Evolutionary conservation across 1,140 invertebrate species (phyloP).

Genomic region (Lutraria rhynchaena): DNA sequence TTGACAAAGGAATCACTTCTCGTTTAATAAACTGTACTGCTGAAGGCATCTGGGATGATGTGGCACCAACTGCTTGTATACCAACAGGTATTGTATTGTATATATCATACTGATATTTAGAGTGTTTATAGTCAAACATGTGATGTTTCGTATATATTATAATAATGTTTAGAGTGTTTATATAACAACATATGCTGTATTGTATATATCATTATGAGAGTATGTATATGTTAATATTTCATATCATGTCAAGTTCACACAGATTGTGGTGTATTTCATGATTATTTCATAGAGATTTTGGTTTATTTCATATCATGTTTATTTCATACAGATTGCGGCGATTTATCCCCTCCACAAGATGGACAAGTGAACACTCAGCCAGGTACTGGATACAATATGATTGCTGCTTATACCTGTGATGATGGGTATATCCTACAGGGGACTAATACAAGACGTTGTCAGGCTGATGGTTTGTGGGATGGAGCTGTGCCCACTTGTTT

Average conservation of each 20-base stretch:
- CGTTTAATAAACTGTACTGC: neutral
- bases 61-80: constrained; percentile 10
- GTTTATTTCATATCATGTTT: neutral
- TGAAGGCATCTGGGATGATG: constrained; percentile 1
- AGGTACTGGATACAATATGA: constrained; percentile 72
- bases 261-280: neutral
- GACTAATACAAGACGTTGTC: constrained; percentile 37
- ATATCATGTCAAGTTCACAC: neutral
- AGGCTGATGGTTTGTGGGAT: constrained; percentile 45
- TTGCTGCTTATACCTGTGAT: constrained; percentile 53
- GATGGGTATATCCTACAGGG: constrained; percentile 58
- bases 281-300: neutral
- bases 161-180: neutral
- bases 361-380: constrained; percentile 65
- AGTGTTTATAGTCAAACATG: too few species aligned
- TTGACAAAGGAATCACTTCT: neutral
- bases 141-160: neutral
- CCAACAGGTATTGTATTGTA: constrained; percentile 30
- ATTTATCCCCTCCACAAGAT: constrained; percentile 48
- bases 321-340: constrained; percentile 61
- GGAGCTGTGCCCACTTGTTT: constrained; percentile 28
- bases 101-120: too few species aligned
- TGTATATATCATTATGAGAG: neutral
- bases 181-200: neutral
- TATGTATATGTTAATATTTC: neutral